phyloP scores from a whole-genome alignment of 2,888 invertebrate genomes.

The Tridacna gigas region DNA sequence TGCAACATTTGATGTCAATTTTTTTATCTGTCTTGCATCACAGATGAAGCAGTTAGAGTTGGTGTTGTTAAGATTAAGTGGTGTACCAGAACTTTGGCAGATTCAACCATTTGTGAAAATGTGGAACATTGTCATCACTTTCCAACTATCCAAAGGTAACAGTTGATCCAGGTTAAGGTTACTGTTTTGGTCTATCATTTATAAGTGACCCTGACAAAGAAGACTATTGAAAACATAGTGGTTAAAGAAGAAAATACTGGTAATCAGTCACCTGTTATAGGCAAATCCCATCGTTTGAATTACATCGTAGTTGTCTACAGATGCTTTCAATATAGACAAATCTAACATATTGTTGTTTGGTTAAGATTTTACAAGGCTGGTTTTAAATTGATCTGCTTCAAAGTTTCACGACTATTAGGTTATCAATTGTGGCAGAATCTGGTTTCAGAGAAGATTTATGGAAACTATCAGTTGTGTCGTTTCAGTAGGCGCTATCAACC shows the following conservation, averaged over 20 bases:
- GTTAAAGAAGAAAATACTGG: not conserved
- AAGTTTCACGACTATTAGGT: no score
- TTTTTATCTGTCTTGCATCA: not conserved
- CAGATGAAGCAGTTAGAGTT: slow-evolving; percentile 74
- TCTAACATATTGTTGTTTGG: no score
- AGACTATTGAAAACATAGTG: not conserved
- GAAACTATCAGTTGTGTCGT: no score
- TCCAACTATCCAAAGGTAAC: slow-evolving; percentile 74
- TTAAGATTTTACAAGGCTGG: no score
- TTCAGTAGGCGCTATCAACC: no score
- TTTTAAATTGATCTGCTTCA: no score
- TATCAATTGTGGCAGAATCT: no score
- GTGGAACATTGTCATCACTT: slow-evolving; percentile 74
- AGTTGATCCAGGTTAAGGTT: not conserved
- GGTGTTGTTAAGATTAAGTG: slow-evolving; percentile 71
- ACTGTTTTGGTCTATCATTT: not conserved
- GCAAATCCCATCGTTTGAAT: no score
- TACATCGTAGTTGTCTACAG: no score
- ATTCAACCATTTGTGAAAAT: slow-evolving; percentile 69
- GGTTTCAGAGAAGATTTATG: no score
- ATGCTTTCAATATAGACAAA: no score
- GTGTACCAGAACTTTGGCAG: slow-evolving; percentile 73
- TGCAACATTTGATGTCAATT: not conserved
- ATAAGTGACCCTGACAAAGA: not conserved
- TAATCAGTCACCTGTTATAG: no score